phyloP scores from a whole-genome alignment of 2,113 vertebrate genomes.

The Ceuthmochares aereus region DNA sequence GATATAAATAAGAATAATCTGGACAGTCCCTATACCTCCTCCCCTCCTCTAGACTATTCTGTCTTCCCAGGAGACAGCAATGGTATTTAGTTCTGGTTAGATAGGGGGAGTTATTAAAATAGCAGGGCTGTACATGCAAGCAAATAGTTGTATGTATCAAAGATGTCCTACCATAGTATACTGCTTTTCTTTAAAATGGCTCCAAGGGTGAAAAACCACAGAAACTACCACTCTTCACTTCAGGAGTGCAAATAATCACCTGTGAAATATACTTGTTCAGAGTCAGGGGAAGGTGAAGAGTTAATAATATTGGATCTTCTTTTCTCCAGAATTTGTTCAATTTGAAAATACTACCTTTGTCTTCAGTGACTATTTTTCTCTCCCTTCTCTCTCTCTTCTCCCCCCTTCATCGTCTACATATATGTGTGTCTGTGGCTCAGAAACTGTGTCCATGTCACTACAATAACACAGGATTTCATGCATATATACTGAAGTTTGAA shows the following conservation, averaged over 20 bases:
- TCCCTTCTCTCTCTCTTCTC: too few relatives aligned
- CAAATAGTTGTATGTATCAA: background rate
- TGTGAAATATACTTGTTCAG: background rate
- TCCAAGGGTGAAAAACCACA: background rate
- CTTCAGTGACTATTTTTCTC: background rate
- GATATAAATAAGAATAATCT: conserved; percentile 70
- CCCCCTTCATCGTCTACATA: too few relatives aligned
- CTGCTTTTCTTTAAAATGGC: background rate
- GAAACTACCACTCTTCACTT: background rate
- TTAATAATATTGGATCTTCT: background rate
- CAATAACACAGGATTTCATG: background rate
- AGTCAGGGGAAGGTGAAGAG: background rate
- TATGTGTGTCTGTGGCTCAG: background rate
- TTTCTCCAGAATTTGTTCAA: background rate
- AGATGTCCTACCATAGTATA: background rate
- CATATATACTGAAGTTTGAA: background rate
- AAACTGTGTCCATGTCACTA: background rate
- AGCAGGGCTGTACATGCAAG: background rate
- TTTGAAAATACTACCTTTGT: background rate
- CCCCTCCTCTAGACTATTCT: background rate
- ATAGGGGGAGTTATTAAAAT: background rate
- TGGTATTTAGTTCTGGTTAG: background rate
- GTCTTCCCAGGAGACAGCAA: background rate
- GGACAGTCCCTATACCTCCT: background rate
- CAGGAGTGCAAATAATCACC: background rate